phyloP scores from a whole-genome alignment of 2,888 invertebrate species.

The Lasioglossum morio region DNA sequence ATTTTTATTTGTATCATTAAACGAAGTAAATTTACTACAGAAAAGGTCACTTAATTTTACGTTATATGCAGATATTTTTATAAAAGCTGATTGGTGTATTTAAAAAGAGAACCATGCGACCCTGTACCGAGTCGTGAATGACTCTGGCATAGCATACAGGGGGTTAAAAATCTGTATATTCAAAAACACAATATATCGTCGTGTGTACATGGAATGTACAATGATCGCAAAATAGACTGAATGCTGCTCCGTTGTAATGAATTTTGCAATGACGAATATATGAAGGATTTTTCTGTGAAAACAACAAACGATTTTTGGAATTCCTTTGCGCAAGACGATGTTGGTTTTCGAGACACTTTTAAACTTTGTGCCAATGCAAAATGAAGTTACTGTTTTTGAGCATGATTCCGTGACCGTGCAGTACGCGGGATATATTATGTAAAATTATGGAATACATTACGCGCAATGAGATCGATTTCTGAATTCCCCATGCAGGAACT shows the following conservation, averaged over 20 bases:
- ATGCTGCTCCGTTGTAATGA: neutral
- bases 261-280: neutral
- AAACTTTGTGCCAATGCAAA: neutral
- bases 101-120: too few species aligned
- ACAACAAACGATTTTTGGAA: neutral
- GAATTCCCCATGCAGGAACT: constrained; percentile 24
- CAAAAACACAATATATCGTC: too few species aligned
- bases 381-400: constrained; percentile 31
- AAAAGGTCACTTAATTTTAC: too few species aligned
- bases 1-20: too few species aligned
- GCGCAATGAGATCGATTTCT: constrained; percentile 45
- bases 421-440: constrained; percentile 41
- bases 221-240: neutral
- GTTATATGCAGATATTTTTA: too few species aligned
- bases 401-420: constrained; percentile 7
- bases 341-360: neutral
- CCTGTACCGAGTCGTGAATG: too few species aligned
- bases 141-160: too few species aligned
- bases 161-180: too few species aligned
- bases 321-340: neutral
- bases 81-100: too few species aligned
- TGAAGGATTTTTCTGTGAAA: neutral
- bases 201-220: neutral
- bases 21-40: too few species aligned
- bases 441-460: constrained; percentile 56